phyloP scores from a whole-genome alignment of 2,797 vertebrate species.

The Florisuga fusca region DNA sequence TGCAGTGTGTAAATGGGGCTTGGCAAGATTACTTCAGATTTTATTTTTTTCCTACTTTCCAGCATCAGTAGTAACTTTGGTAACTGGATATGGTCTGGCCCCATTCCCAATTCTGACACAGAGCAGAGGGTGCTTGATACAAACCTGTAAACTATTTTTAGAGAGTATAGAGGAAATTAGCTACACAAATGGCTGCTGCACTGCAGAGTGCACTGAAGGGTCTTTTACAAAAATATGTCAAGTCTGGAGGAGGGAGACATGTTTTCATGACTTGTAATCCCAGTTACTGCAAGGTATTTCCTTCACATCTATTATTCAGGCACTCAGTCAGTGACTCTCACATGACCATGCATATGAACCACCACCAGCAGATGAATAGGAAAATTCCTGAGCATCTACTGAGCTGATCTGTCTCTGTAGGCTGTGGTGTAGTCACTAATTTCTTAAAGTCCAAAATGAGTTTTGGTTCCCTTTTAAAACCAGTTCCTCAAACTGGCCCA shows the following conservation, averaged over 20 bases:
- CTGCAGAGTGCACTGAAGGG: not conserved
- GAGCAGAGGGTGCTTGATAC: not conserved
- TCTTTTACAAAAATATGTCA: not conserved
- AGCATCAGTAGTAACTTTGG: not conserved
- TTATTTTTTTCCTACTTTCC: constrained; percentile 13
- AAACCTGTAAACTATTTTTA: not conserved
- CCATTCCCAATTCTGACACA: constrained; percentile 6
- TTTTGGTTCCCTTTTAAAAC: not conserved
- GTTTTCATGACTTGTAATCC: not conserved
- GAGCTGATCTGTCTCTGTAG: not conserved
- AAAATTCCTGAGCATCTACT: not conserved
- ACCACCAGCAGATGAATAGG: not conserved
- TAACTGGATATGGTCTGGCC: not conserved
- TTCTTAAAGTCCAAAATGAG: not conserved
- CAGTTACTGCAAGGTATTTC: not conserved
- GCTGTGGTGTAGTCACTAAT: not conserved
- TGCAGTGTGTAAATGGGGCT: not conserved
- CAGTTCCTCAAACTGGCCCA: not conserved
- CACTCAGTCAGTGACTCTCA: not conserved
- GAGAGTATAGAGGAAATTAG: not conserved
- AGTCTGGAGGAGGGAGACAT: not conserved
- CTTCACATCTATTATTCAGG: not conserved
- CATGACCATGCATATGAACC: not conserved
- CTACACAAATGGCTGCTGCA: not conserved
- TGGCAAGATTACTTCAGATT: not conserved